Evolutionary conservation across 1,140 invertebrate genomes (phyloP), one percentile per base, ranked within the genome.

Genomic region (Armadillidium nasatum): DNA sequence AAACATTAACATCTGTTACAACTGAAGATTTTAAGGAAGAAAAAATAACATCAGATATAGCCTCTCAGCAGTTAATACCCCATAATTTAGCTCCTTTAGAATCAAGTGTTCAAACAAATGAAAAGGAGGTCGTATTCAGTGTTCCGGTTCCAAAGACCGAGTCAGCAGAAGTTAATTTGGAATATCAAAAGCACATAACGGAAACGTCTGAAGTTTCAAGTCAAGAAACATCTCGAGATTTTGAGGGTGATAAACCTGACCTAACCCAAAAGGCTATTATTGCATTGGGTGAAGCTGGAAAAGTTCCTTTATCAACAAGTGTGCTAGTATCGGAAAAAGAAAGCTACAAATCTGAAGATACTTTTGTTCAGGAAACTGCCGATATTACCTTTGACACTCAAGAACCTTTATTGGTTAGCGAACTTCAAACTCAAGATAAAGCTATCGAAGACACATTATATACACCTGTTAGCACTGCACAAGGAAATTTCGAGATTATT

Each of bases 321-420:
- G 19, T 78, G 4, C 0, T 78, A 21, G 73, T 75, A 73, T 72
- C 69, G 72, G 77, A 78, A 44, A 66, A 71, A 13, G 77, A 78
- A 69, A 74, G 77, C 21, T 69, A 44, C 19, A 54, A 85, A 81
- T 71, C 78, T 21, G 84, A 83, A 21, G 85, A 84, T 77, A 72
- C 81, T 43, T 83, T 82, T 13, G 73, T 78, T 66, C 50, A 60
- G 7, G 11, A 60, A 60, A 60, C 11, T 15, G 50, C 50, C 4
- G 50, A 60, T 60, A 7, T 19, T 60, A 60, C 19, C 50, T 15
- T 60, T 15, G 19, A 60, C 19, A 13, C 19, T 60, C 50, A 15
- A 15, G 88, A 92, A 83, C 87, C 89, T 75, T 82, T 91, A 60
- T 82, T 89, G 19, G 84, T 91, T 23, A 66, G 70, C 46, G 77